A percentile compares a stretch with the other conserved stretches of the same genome.
phyloP scores from a whole-genome alignment of 2,113 vertebrate genomes.

The Pan troglodytes region DNA sequence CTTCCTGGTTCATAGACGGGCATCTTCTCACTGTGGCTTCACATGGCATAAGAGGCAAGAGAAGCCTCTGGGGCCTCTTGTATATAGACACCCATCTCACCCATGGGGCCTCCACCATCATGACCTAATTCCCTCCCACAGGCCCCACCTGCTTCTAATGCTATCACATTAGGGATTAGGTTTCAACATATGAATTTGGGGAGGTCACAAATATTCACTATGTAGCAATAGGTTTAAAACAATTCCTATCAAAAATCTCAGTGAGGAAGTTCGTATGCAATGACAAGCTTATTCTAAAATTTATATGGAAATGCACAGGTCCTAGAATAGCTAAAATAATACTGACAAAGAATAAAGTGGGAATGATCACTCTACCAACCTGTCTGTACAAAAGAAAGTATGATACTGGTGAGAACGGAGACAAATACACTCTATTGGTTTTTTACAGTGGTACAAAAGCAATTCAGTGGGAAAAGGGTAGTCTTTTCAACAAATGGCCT shows the following conservation, averaged over 20 bases:
- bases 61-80: neutral
- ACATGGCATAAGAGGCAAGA: neutral
- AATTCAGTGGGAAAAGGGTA: neutral
- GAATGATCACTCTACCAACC: neutral
- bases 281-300: neutral
- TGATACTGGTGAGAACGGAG: neutral
- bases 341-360: neutral
- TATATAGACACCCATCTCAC: neutral
- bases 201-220: neutral
- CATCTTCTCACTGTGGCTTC: neutral
- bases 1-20: neutral
- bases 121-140: neutral
- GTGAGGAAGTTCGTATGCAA: neutral
- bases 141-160: neutral
- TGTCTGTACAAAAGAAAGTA: neutral
- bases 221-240: neutral
- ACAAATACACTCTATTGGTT: neutral
- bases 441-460: neutral
- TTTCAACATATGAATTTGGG: neutral
- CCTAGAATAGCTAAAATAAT: neutral
- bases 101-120: no score
- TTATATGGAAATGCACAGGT: neutral
- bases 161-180: neutral
- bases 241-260: neutral
- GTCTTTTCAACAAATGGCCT: neutral